A percentile compares a stretch with the other conserved stretches of the same genome.
phyloP scores from a whole-genome alignment of 2,888 invertebrate genomes.

The Tiliacea aurago region DNA sequence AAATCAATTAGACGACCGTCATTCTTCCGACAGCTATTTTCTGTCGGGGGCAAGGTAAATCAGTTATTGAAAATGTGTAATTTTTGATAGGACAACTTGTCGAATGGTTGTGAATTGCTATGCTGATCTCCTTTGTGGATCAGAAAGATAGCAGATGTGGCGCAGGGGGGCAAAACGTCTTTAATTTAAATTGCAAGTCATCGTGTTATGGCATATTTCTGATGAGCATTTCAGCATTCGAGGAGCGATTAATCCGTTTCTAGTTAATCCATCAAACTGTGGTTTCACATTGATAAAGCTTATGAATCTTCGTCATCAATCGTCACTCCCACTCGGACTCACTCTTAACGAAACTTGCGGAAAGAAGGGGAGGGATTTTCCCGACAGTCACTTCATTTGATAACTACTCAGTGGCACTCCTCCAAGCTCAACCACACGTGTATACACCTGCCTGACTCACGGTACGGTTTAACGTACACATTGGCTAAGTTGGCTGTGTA shows the following conservation, averaged over 20 bases:
- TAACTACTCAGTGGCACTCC: constrained; percentile 5
- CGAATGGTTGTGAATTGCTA: too few species aligned
- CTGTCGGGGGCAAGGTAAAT: too few species aligned
- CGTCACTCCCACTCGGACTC: not conserved
- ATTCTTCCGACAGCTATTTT: too few species aligned
- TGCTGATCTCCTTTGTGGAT: not conserved
- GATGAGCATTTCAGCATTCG: not conserved
- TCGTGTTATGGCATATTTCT: not conserved
- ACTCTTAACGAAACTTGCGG: not conserved
- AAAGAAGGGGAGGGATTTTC: too few species aligned
- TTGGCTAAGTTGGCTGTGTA: constrained; percentile 60
- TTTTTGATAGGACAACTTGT: too few species aligned
- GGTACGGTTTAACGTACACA: constrained; percentile 37
- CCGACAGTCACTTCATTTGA: not conserved
- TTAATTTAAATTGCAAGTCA: not conserved
- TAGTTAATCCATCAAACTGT: not conserved
- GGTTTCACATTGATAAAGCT: not conserved
- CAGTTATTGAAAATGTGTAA: too few species aligned
- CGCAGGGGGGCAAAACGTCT: not conserved
- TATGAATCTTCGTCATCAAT: not conserved
- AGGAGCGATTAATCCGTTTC: not conserved
- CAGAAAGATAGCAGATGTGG: not conserved
- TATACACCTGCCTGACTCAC: not conserved
- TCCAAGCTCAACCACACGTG: constrained; percentile 4
- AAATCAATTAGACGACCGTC: too few species aligned